Base-by-base conservation (phyloP, 2,888 invertebrate species). In the Dasysyrphus tricinctus region DNA sequence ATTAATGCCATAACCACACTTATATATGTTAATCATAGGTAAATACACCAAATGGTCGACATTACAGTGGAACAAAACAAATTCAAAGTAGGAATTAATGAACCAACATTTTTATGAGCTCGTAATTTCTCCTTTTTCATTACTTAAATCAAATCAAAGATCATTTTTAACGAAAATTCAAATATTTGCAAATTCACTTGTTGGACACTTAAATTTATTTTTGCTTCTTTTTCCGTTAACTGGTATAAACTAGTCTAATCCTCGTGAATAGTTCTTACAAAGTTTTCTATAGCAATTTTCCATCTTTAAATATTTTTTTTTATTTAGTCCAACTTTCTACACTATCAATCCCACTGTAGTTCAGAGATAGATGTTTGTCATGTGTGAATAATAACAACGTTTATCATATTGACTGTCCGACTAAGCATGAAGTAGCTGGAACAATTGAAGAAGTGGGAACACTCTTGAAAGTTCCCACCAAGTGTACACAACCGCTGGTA, bases 381-480 rank as follows among this genome's bases (percentile, higher is more conserved):
- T 79, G 72, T 75, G 78, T 82, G 67, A 82, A 76, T 78, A 69
- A 77, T 74, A 65, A 19, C 29, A 65, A 75, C 78, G 79, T 81
- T 82, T 82, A 79, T 74, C 70, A 54, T 74, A 79, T 75, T 63
- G 72, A 56, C 37, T 82, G 78, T 47, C 65, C 72, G 67, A 49
- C 86, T 79, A 65, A 86, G 86, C 78, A 75, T 79, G 72, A 86
- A 86, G 75, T 75, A 51, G 82, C 56, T 70, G 65, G 54, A 84
- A 70, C 69, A 83, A 56, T 74, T 61, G 39, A 57, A 79, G 65
- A 54, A 74, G 69, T 69, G 37, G 69, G 37, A 54, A 42, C 77
- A 77, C 69, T 78, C 77, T 80, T 74, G 77, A 80, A 57, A 44
- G 37, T 69, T 24, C 67, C 24, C 63, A 32, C 49, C 9, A 42